A percentile compares a stretch with the other conserved stretches of the same genome.
phyloP scores from a whole-genome alignment of 2,888 invertebrate species.

The Caenorhabditis sp. region DNA sequence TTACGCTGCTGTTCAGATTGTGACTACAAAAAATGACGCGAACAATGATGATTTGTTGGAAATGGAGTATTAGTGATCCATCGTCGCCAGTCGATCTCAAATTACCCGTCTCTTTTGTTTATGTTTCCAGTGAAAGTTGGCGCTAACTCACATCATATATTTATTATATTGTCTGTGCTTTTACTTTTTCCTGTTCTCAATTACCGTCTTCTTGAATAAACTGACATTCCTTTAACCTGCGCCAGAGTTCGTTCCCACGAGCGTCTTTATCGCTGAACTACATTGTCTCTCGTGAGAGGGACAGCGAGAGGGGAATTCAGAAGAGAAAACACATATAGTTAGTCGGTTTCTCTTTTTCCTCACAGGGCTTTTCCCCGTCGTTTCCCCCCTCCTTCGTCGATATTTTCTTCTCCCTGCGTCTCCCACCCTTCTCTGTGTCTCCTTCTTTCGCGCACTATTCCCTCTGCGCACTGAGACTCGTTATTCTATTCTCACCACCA shows the following conservation, averaged over 20 bases:
- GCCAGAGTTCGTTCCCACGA: too few species aligned
- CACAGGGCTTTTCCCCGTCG: slow-evolving; percentile 38
- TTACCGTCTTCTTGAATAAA: neutral
- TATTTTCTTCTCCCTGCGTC: slow-evolving; percentile 43
- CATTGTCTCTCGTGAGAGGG: neutral
- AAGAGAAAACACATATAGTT: slow-evolving; percentile 48
- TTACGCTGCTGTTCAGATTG: slow-evolving; percentile 30
- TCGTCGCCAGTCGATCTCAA: slow-evolving; percentile 27
- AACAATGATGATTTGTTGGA: slow-evolving; percentile 9
- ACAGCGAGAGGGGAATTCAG: slow-evolving; percentile 6
- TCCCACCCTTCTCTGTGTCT: slow-evolving; percentile 16
- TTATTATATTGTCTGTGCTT: too few species aligned
- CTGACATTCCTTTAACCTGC: neutral
- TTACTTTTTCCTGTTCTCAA: neutral
- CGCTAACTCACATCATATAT: neutral
- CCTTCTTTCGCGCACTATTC: slow-evolving; percentile 15
- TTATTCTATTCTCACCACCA: slow-evolving; percentile 46
- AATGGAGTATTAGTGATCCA: slow-evolving; percentile 30
- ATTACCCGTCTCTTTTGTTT: slow-evolving; percentile 6
- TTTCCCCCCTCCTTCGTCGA: slow-evolving; percentile 42
- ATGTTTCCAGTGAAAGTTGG: neutral
- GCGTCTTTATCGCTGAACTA: slow-evolving; percentile 38
- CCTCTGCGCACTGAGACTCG: slow-evolving; percentile 43
- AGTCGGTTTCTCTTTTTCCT: slow-evolving; percentile 26
- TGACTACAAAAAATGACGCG: slow-evolving; percentile 22